Evolutionary conservation across 1,140 invertebrate genomes (phyloP).

Genomic region (Drosophila ogumai): DNA sequence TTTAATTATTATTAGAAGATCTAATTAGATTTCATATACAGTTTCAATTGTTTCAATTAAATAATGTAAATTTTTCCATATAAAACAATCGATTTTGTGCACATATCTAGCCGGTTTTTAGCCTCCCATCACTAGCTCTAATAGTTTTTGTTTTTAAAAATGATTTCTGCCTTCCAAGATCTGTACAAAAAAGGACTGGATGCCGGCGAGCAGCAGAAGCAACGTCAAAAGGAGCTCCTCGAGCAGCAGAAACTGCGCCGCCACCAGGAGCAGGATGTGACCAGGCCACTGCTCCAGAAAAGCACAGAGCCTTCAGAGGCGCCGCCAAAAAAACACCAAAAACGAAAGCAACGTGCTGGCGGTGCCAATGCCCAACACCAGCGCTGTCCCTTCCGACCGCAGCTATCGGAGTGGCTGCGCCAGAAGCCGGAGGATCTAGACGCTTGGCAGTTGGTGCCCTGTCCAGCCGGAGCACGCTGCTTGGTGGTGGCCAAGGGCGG

Average conservation of each 20-base stretch:
- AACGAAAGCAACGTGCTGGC: conserved; percentile 27
- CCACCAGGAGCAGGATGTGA: conserved; percentile 80
- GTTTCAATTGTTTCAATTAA: background rate
- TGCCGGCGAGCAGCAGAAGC: conserved; percentile 58
- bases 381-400: conserved; percentile 29
- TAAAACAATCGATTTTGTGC: background rate
- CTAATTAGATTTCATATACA: background rate
- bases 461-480: conserved; percentile 92
- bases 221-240: conserved; percentile 46
- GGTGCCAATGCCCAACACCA: background rate
- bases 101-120: conserved; percentile 4
- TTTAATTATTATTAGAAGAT: background rate
- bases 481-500: conserved; percentile 92
- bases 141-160: background rate
- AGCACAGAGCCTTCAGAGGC: background rate
- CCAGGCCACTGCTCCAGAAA: conserved; percentile 17
- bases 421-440: conserved; percentile 91
- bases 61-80: background rate
- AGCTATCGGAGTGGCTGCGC: conserved; percentile 95
- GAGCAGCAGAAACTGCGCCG: conserved; percentile 57
- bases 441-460: conserved; percentile 93
- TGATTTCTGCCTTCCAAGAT: conserved; percentile 47
- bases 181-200: conserved; percentile 65
- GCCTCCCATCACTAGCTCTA: background rate
- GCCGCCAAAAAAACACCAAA: conserved; percentile 1